These are phyloP conservation scores for Platyscapa corneri DNA, from an alignment of 1,140 invertebrate genomes.

Conservation along the genomic window DNA sequence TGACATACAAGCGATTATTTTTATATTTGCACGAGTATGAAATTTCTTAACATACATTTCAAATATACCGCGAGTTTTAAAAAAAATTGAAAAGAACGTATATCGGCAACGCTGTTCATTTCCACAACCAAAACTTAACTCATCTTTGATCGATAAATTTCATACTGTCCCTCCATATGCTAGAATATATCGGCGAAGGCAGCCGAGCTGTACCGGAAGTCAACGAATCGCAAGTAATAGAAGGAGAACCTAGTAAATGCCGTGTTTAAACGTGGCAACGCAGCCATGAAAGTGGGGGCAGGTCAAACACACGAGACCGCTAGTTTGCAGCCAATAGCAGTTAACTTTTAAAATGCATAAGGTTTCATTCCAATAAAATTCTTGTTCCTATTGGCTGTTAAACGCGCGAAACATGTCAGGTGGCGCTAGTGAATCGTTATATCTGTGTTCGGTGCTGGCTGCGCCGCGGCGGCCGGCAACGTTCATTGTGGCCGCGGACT, in stretches of 20 bases:
- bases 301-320: no score
- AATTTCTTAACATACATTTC: neutral
- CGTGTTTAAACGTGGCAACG: neutral
- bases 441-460: neutral
- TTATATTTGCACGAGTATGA: no score
- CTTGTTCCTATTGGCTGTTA: neutral
- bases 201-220: neutral
- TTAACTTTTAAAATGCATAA: neutral
- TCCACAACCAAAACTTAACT: neutral
- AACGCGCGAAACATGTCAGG: neutral
- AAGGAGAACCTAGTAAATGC: neutral
- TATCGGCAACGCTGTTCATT: neutral
- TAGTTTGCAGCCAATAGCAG: neutral
- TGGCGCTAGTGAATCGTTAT: neutral
- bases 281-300: no score
- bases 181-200: neutral
- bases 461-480: slow-evolving; percentile 16
- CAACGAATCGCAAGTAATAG: neutral
- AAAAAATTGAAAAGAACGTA: neutral
- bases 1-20: no score
- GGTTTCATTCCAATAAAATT: neutral
- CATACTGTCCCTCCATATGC: no score
- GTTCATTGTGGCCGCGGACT: slow-evolving; percentile 26
- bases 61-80: neutral
- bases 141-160: neutral